Evolutionary conservation across 2,113 vertebrate species (phyloP), one percentile per base, ranked within the genome.

Genomic region (Thunnus thynnus): DNA sequence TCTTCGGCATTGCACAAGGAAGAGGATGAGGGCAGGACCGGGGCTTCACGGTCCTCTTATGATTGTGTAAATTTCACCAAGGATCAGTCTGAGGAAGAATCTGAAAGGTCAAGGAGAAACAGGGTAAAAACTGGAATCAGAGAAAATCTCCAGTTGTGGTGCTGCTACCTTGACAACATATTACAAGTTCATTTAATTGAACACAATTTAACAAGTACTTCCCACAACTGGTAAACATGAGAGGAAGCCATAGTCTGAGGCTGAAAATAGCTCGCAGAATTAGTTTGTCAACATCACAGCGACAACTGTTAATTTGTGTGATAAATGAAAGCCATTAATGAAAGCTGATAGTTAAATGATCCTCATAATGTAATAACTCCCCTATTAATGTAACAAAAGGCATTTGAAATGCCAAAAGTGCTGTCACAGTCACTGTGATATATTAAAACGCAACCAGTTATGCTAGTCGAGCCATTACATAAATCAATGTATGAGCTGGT

Each of bases 1-100:
- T 95, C 92, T 94, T 96, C 1, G 95, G 96, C 97, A 98, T 97
- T 16, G 89, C 94, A 93, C 87, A 47, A 32, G 73, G 81, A 66
- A 61, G 58, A 61, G 1, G 61, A 61, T 1, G 60, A 76, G 46
- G 46, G 66, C 46, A 27, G 77, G 63, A 74, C 60, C 3, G 9
- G 66, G 44, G 18, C 68, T 79, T 65, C 51, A n/a, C 36, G 4
- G 84, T 48, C 81, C 78, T n/a, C n/a, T 66, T 76, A 36, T 57
- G 63, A 70, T 27, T 32, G 52, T 36, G 68, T 60, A 4, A 76
- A 56, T 66, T 25, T 76, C 67, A 55, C 65, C 18, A 10, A 48
- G 48, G 48, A 44, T 61, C 57, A 32, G 46, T 56, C 36, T 72
- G 60, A 30, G 51, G 67, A 54, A 30, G 17, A 77, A 79, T 72